These are phyloP conservation scores for Boleophthalmus pectinirostris DNA, from an alignment of 2,113 vertebrate genomes.

Conservation along the genomic window DNA sequence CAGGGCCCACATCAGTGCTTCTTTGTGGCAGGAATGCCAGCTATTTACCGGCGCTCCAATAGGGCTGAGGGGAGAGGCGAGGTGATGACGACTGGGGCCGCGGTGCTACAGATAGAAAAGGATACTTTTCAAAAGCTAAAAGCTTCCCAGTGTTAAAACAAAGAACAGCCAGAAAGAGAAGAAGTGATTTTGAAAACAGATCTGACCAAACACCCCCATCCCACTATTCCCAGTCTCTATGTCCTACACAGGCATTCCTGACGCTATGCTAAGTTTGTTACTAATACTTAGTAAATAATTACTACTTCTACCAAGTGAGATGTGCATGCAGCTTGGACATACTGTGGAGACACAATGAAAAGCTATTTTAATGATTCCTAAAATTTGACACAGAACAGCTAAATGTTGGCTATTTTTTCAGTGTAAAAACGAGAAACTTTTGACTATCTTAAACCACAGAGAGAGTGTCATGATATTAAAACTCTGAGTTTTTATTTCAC, in stretches of 20 bases:
- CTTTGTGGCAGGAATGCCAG: conserved; percentile 83
- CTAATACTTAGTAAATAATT: background rate
- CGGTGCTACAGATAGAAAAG: conserved; percentile 75
- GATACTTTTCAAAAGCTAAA: conserved; percentile 85
- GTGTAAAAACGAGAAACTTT: too few relatives aligned
- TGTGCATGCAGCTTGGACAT: too few relatives aligned
- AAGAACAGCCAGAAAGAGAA: conserved; percentile 70
- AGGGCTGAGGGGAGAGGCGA: conserved; percentile 58
- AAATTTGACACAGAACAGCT: too few relatives aligned
- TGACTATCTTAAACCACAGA: too few relatives aligned
- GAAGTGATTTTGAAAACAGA: conserved; percentile 76
- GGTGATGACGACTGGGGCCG: conserved; percentile 81
- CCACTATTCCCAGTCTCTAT: conserved; percentile 24
- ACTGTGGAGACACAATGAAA: too few relatives aligned
- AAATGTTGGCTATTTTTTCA: too few relatives aligned
- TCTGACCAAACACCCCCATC: conserved; percentile 47
- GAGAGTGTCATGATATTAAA: too few relatives aligned
- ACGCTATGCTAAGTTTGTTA: conserved; percentile 2
- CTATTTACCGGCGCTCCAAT: conserved; percentile 77
- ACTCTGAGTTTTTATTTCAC: too few relatives aligned
- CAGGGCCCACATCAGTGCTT: conserved; percentile 73
- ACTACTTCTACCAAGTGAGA: background rate
- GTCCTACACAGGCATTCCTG: conserved; percentile 68
- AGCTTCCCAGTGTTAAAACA: conserved; percentile 81
- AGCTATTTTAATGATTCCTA: too few relatives aligned